A percentile compares a stretch with the other conserved stretches of the same genome.
phyloP scores from a whole-genome alignment of 2,113 vertebrate genomes.

The Ctenomys sociabilis region DNA sequence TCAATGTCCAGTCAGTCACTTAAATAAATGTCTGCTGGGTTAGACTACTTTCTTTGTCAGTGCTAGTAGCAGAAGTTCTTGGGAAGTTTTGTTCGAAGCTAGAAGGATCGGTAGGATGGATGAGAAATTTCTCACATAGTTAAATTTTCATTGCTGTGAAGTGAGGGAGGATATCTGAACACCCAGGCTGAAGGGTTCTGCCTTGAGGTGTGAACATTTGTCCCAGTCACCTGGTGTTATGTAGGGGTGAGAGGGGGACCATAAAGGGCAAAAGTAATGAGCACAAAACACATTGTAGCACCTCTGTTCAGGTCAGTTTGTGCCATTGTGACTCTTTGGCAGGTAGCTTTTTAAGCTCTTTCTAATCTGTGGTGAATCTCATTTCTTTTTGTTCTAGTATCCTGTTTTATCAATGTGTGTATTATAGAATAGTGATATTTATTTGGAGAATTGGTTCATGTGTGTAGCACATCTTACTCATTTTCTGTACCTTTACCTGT shows the following conservation, averaged over 20 bases:
- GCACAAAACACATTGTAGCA: not conserved
- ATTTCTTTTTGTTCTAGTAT: not conserved
- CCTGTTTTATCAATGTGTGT: not conserved
- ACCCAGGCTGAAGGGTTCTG: slow-evolving; percentile 7
- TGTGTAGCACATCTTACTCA: not conserved
- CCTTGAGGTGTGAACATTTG: not conserved
- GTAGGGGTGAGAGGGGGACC: not conserved
- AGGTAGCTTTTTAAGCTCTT: slow-evolving; percentile 23
- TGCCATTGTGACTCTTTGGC: not conserved
- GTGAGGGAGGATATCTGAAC: not conserved
- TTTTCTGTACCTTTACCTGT: not conserved
- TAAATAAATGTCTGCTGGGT: slow-evolving; percentile 70
- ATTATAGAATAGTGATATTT: not conserved
- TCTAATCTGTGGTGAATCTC: not conserved
- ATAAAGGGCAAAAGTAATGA: not conserved
- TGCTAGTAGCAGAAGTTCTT: not conserved
- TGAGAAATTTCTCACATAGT: slow-evolving; percentile 44
- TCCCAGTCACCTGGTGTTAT: not conserved
- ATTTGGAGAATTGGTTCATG: not conserved
- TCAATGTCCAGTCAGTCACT: slow-evolving; percentile 35
- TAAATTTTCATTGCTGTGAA: slow-evolving; percentile 27
- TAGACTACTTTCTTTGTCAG: slow-evolving; percentile 53
- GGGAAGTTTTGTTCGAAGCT: slow-evolving; percentile 57
- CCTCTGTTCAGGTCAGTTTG: not conserved
- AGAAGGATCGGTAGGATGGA: slow-evolving; percentile 11